A percentile compares a stretch with the other conserved stretches of the same genome.
Conservation (phyloP, 2,888 invertebrate species). For the Leptopilina drosophilae region DNA sequence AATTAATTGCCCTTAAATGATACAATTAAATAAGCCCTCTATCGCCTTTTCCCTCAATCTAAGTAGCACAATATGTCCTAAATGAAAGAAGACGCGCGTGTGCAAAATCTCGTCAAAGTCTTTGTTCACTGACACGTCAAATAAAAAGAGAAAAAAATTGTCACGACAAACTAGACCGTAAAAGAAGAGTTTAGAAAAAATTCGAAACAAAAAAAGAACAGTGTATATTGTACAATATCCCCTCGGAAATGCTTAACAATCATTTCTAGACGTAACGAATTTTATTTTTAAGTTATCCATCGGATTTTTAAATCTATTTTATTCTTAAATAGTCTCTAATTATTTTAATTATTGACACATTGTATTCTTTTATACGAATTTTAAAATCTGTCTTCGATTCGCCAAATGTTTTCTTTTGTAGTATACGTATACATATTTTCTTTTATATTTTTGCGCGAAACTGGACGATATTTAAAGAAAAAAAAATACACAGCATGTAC, state of each 20-base stretch:
- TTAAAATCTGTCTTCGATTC: slow-evolving; percentile 11
- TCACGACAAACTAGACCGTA: slow-evolving; percentile 32
- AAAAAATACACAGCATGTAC: slow-evolving; percentile 62
- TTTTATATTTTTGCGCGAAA: slow-evolving; percentile 62
- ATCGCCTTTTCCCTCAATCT: slow-evolving; percentile 63
- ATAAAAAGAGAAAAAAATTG: neutral
- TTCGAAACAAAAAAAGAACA: slow-evolving; percentile 14
- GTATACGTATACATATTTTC: slow-evolving; percentile 48
- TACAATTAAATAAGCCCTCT: slow-evolving; percentile 66
- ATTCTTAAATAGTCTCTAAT: slow-evolving; percentile 12
- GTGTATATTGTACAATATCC: slow-evolving; percentile 17
- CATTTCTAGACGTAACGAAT: slow-evolving; percentile 5
- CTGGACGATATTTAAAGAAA: slow-evolving; percentile 68
- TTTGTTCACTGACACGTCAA: neutral
- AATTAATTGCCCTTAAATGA: slow-evolving; percentile 65
- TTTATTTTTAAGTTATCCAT: slow-evolving; percentile 4
- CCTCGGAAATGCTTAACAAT: slow-evolving; percentile 14
- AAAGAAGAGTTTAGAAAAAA: slow-evolving; percentile 39
- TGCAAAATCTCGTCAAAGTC: slow-evolving; percentile 40
- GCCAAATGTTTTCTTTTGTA: neutral
- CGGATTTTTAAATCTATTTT: slow-evolving; percentile 3
- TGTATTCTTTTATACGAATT: slow-evolving; percentile 20
- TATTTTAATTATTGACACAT: slow-evolving; percentile 18
- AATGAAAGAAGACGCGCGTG: slow-evolving; percentile 48
- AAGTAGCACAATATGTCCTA: slow-evolving; percentile 66